Percentiles rank a stretch among this genome's conserved stretches.
These are phyloP conservation scores for Caradrina kadenii DNA, from an alignment of 2,888 invertebrate species.

Conservation along the genomic window DNA sequence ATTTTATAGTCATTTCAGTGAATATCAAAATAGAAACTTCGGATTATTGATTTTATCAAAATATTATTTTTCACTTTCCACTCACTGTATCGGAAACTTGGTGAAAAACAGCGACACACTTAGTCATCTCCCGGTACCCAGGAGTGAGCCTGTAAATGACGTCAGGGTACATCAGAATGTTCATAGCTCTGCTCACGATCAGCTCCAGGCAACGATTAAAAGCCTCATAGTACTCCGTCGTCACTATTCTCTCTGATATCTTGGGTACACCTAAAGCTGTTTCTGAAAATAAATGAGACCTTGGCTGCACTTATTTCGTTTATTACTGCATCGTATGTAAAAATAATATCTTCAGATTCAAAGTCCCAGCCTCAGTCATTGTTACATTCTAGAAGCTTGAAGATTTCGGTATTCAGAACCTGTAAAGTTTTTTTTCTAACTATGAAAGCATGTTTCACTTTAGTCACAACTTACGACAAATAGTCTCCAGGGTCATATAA, in stretches of 20 bases:
- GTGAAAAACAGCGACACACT: constrained; percentile 72
- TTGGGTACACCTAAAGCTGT: constrained; percentile 77
- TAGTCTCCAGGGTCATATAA: constrained; percentile 75
- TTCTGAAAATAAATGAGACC: constrained; percentile 65
- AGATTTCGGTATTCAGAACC: no score
- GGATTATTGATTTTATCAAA: no score
- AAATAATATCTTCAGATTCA: no score
- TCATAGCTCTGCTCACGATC: constrained; percentile 72
- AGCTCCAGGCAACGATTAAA: constrained; percentile 74
- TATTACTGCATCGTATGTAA: no score
- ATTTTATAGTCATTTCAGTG: neutral
- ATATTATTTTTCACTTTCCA: neutral
- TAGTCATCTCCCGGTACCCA: constrained; percentile 67
- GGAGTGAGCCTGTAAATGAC: constrained; percentile 73
- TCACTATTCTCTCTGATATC: constrained; percentile 73
- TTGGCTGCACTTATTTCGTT: no score
- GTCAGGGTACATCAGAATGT: constrained; percentile 73
- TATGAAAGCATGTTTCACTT: no score
- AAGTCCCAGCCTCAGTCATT: no score
- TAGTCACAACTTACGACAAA: constrained; percentile 76
- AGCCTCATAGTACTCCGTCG: constrained; percentile 75
- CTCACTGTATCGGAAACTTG: constrained; percentile 78
- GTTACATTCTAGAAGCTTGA: no score
- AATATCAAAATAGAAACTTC: no score
- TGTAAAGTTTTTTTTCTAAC: neutral